Evolutionary conservation across 2,797 vertebrate species (phyloP), one percentile per base, ranked within the genome.

Genomic region (Trichosurus vulpecula): DNA sequence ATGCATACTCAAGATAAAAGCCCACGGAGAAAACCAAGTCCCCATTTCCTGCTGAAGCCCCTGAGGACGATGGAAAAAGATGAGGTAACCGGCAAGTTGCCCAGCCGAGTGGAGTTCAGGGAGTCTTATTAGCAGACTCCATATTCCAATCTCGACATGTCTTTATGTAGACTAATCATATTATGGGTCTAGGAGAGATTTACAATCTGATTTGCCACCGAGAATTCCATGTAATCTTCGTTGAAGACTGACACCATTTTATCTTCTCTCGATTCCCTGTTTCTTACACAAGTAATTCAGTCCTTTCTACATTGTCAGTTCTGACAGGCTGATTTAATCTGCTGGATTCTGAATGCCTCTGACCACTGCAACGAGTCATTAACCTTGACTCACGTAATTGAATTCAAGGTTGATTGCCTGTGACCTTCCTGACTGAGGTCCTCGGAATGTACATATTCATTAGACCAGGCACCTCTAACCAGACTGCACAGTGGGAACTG

Each of bases 381-480:
- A 99, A 99, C 99, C 99, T 99, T 99, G 99, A 99, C 99, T 99
- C 98, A 98, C 98, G 98, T 99, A 99, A 99, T 99, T 99, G 99
- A 99, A 99, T 99, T 99, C 99, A 99, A 99, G 99, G 99, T 99
- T 99, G 99, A 99, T 99, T 99, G 99, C 99, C 99, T 99, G 98
- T 99, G 99, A 99, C 99, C 99, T 99, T 98, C 99, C 98, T 99
- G 98, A 97, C 98, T 57, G 98, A 98, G 99, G 99, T 99, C 99
- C 99, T 99, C 99, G 99, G 99, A 99, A 99, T 99, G 99, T 99
- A 99, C 99, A 99, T 99, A 99, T 99, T 99, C 99, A 99, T 99
- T 99, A 99, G 97, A 98, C 98, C 98, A 98, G 98, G 98, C 97
- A 90, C 96, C 97, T 98, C 99, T 99, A 99, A 99, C 99, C 99